Percentiles rank a stretch among this genome's conserved stretches.
Conservation (phyloP, 2,113 vertebrate species). For the Indri indri region DNA sequence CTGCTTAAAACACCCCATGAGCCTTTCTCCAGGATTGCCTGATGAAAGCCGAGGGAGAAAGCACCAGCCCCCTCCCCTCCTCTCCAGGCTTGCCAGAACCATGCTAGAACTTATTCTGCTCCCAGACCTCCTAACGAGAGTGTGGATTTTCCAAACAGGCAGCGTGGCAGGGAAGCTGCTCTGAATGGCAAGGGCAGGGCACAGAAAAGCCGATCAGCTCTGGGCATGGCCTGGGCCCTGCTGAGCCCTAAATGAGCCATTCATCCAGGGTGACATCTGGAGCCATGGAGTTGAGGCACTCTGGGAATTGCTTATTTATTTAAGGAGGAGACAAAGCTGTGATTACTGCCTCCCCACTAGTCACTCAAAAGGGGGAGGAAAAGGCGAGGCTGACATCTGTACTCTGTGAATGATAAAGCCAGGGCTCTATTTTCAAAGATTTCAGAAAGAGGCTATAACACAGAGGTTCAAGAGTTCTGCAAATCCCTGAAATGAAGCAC, state of each 20-base stretch:
- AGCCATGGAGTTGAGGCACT: not conserved
- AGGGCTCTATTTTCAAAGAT: not conserved
- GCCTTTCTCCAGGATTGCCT: not conserved
- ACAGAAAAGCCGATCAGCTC: not conserved
- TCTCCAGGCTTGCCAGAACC: constrained; percentile 21
- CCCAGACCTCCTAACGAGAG: not conserved
- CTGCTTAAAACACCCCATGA: not conserved
- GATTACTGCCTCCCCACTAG: not conserved
- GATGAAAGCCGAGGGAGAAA: not conserved
- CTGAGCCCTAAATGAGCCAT: constrained; percentile 57
- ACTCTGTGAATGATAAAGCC: constrained; percentile 41
- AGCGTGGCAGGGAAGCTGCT: not conserved
- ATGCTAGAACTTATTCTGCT: not conserved
- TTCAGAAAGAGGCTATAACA: not conserved
- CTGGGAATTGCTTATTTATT: constrained; percentile 23
- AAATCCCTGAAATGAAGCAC: not conserved
- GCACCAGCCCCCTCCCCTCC: not conserved
- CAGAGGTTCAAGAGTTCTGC: not conserved
- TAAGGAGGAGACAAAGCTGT: not conserved
- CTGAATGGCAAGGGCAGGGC: constrained; percentile 22
- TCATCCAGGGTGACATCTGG: constrained; percentile 4
- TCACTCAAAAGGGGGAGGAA: not conserved
- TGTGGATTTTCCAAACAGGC: constrained; percentile 21
- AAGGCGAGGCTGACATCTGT: not conserved
- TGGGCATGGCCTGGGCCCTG: not conserved